These are phyloP conservation scores for Chiloscyllium punctatum DNA, from an alignment of 2,797 vertebrate genomes.

Conservation along the genomic window DNA sequence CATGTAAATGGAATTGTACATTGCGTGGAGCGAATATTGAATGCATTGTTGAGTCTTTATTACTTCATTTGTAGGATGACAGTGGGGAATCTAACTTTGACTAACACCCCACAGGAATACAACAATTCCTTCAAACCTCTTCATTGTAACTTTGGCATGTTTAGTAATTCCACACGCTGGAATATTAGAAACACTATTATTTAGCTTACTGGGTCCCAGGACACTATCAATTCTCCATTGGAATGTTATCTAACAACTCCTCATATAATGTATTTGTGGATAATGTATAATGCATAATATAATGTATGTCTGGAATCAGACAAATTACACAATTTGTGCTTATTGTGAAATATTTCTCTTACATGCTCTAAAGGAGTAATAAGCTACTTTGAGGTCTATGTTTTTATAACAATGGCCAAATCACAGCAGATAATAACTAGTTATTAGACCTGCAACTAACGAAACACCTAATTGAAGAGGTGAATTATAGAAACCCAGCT, in stretches of 20 bases:
- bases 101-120: too few species aligned
- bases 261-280: too few species aligned
- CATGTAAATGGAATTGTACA: background rate
- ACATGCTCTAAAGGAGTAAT: background rate
- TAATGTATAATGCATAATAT: too few species aligned
- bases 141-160: too few species aligned
- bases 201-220: background rate
- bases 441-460: background rate
- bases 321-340: background rate
- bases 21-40: background rate
- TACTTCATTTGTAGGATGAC: background rate
- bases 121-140: too few species aligned
- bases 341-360: background rate
- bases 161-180: too few species aligned
- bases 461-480: background rate
- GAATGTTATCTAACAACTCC: background rate
- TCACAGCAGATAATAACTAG: background rate
- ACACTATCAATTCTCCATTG: too few species aligned
- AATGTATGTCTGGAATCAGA: background rate
- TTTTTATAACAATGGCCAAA: background rate
- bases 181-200: background rate
- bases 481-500: background rate
- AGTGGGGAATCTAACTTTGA: too few species aligned
- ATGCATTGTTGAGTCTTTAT: background rate
- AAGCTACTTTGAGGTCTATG: background rate